A percentile compares a stretch with the other conserved stretches of the same genome.
phyloP scores from a whole-genome alignment of 2,797 vertebrate genomes.

The Sebastes miniatus region DNA sequence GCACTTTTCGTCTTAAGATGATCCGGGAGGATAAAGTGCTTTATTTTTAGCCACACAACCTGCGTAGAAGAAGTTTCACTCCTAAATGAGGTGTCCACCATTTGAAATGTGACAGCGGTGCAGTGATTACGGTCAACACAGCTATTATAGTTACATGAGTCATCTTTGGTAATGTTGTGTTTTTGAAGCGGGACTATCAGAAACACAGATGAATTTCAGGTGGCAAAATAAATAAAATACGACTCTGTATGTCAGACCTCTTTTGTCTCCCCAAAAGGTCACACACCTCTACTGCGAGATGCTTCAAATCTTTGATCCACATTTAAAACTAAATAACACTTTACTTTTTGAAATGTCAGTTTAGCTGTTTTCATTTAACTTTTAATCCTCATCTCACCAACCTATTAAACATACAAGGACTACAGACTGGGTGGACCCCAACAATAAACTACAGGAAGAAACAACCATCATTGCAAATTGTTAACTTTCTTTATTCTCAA shows the following conservation, averaged over 20 bases:
- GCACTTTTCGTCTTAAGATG: not conserved
- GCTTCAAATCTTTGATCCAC: not conserved
- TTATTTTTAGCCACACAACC: conserved; percentile 39
- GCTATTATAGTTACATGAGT: not conserved
- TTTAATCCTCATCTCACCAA: not conserved
- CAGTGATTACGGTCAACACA: not conserved
- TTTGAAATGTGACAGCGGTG: not conserved
- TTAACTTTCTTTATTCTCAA: too few relatives aligned
- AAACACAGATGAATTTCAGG: not conserved
- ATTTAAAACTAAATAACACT: not conserved
- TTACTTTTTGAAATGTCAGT: not conserved
- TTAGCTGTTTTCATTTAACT: not conserved
- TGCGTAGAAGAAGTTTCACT: not conserved
- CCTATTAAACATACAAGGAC: too few relatives aligned
- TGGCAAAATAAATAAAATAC: not conserved
- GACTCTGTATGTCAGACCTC: not conserved
- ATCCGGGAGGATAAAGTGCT: not conserved
- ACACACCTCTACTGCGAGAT: not conserved
- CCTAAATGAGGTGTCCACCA: not conserved
- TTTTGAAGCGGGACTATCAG: not conserved
- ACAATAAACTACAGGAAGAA: too few relatives aligned
- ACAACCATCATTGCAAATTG: too few relatives aligned
- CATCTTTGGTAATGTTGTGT: not conserved
- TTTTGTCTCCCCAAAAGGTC: not conserved
- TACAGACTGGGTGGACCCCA: too few relatives aligned